phyloP scores from a whole-genome alignment of 2,888 invertebrate genomes.

The Psylliodes chrysocephalus region DNA sequence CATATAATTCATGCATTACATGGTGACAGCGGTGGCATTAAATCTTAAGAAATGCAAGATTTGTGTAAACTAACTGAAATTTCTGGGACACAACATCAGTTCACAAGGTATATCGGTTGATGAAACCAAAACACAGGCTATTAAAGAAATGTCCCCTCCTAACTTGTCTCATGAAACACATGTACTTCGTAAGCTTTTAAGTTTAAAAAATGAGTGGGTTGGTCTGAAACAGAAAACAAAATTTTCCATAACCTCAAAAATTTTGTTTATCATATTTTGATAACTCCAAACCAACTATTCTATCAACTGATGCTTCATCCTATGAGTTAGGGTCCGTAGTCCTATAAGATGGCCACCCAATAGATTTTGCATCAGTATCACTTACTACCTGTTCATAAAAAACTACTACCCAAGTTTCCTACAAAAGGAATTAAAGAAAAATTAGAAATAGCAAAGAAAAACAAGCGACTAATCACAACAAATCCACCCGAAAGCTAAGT shows the following conservation, averaged over 20 bases:
- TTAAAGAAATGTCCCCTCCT: neutral
- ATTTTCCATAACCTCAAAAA: constrained; percentile 19
- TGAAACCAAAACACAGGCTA: no score
- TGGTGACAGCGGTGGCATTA: no score
- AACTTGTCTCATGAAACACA: constrained; percentile 29
- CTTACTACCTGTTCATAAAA: constrained; percentile 15
- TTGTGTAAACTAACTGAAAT: no score
- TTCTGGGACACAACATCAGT: no score
- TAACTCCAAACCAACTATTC: no score
- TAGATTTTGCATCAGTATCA: constrained; percentile 32
- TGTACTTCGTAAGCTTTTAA: constrained; percentile 22
- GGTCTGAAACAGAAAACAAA: constrained; percentile 27
- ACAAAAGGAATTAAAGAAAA: no score
- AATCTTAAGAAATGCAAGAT: neutral
- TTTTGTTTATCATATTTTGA: constrained; percentile 1
- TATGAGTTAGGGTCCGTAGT: constrained; percentile 34
- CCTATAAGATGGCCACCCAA: constrained; percentile 27
- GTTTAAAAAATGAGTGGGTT: constrained; percentile 28
- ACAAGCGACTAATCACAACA: no score
- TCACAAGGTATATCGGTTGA: no score
- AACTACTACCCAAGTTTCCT: no score
- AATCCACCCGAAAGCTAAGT: no score
- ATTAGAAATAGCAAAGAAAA: no score
- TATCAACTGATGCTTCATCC: constrained; percentile 33
- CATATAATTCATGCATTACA: no score